Evolutionary conservation across 2,113 vertebrate species (phyloP).

Genomic region (Cebus imitator): DNA sequence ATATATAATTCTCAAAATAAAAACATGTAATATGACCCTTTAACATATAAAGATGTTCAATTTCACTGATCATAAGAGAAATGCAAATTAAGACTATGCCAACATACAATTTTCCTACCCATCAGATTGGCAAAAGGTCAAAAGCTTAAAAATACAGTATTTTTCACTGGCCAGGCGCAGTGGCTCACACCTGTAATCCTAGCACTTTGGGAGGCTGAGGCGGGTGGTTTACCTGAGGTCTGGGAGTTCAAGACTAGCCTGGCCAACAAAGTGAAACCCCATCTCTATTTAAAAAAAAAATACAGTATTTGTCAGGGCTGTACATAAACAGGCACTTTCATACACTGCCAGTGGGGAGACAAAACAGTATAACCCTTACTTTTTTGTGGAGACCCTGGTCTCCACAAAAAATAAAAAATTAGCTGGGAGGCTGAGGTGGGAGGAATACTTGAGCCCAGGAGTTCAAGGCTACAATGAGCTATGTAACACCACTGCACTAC

Average conservation of each 20-base stretch:
- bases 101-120: not conserved
- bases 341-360: not conserved
- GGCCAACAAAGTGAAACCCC: no score
- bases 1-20: not conserved
- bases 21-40: not conserved
- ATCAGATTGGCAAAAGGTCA: not conserved
- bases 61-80: conserved; percentile 6
- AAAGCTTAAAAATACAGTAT: not conserved
- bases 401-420: no score
- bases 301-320: not conserved
- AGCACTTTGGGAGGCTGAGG: no score
- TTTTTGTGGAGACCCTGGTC: no score
- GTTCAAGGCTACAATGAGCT: not conserved
- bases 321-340: not conserved
- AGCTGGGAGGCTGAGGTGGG: no score
- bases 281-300: not conserved
- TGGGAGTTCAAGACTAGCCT: no score
- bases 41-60: not conserved
- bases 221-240: no score
- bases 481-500: no score
- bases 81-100: not conserved
- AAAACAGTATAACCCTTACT: not conserved
- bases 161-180: not conserved
- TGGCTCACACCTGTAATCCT: no score
- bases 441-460: not conserved